Conservation (phyloP, 2,888 invertebrate genomes). For the Harpagoxenus sublaevis region DNA sequence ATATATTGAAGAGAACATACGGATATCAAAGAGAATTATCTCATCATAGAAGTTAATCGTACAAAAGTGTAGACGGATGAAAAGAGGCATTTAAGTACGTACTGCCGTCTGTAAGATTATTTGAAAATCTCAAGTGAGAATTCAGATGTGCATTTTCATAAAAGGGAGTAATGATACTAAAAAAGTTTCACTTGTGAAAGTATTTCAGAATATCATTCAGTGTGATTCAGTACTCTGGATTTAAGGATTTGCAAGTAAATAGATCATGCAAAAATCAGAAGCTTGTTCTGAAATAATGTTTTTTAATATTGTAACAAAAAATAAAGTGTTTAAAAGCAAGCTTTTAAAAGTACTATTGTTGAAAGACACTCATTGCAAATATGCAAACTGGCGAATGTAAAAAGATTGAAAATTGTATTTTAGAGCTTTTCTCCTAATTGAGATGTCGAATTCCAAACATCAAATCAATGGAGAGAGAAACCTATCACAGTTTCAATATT, state of each 20-base stretch:
- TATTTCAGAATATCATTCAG: constrained; percentile 6
- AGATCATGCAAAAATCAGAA: neutral
- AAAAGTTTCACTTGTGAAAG: neutral
- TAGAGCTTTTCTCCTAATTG: neutral
- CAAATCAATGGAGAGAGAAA: neutral
- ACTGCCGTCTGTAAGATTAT: neutral
- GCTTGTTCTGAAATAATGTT: neutral
- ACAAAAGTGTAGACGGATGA: neutral
- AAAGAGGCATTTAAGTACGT: neutral
- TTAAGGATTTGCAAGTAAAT: neutral
- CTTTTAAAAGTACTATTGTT: neutral
- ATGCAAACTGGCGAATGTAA: neutral
- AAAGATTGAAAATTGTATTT: constrained; percentile 17
- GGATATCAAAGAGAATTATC: neutral
- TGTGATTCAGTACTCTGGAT: neutral
- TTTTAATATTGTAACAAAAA: neutral
- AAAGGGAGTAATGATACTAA: neutral
- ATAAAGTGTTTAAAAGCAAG: neutral
- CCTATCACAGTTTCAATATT: constrained; percentile 29
- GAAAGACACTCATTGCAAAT: neutral
- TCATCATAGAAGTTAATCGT: constrained; percentile 13
- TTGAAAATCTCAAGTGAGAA: constrained; percentile 2
- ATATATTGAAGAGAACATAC: neutral
- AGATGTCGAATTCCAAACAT: constrained; percentile 19
- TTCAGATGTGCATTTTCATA: constrained; percentile 13